Base-by-base conservation (phyloP, 2,797 vertebrate species). In the Mycteria americana region DNA sequence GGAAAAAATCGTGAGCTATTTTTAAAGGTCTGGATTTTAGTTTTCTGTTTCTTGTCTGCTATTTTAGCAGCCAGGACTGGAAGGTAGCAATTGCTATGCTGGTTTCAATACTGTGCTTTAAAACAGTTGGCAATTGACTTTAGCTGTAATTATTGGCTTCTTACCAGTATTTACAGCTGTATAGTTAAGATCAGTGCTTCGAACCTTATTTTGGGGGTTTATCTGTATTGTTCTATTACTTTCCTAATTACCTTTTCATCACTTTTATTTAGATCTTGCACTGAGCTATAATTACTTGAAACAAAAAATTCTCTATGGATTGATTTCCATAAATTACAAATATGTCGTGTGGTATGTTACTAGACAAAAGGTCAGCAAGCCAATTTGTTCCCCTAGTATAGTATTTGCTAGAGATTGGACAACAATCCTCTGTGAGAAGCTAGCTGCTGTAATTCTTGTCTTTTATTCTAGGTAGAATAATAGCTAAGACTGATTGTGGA, bases 281-380 rank as follows among this genome's bases (percentile, higher is more conserved):
- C 60, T 93, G 82, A 91, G 60, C 82, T 97, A 69, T 91, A 97
- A 98, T 97, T 97, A 97, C 83, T 96, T 92, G 77, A 97, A 97
- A 96, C 39, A 4, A 92, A 93, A 96, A 74, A 75, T 81, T 95
- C 80, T 93, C 72, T 43, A 14, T 31, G 57, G 87, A 79, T 94
- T 96, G 89, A 96, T 97, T 97, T 96, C 87, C 73, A 97, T 97
- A 98, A 97, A 97, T 97, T 96, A 94, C 76, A 97, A 97, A 96
- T 95, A 95, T 87, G 74, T 85, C 92, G 95, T 94, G 72, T 88
- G 25, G 85, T 97, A 89, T 92, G 75, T 95, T 95, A 94, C 65
- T 31, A 94, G 90, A 96, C 74, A 95, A 97, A 98, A 98, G 96
- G 90, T 97, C 96, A 97, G 69, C 68, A 96, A 97, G 79, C 45